phyloP scores from a whole-genome alignment of 2,888 invertebrate species.

The Sycophila texana region DNA sequence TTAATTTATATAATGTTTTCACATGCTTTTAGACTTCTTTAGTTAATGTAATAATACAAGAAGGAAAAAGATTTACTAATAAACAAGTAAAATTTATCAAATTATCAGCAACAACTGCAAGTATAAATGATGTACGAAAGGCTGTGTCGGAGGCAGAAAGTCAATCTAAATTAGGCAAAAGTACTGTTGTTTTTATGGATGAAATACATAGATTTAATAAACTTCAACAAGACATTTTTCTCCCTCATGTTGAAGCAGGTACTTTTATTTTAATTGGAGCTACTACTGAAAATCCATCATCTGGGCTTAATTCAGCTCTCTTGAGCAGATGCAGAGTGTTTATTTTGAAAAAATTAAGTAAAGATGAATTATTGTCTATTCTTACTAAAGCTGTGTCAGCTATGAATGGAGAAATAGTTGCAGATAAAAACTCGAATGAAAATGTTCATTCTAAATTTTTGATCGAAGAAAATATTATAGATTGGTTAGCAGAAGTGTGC shows the following conservation, averaged over 20 bases:
- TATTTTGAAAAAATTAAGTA: conserved; percentile 83
- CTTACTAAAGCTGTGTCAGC: conserved; percentile 78
- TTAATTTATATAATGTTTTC: conserved; percentile 1
- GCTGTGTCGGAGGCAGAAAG: conserved; percentile 84
- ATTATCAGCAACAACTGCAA: conserved; percentile 85
- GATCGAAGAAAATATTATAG: conserved; percentile 80
- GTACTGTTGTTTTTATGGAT: conserved; percentile 89
- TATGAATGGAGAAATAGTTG: conserved; percentile 67
- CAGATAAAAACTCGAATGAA: background rate
- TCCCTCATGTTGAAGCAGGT: conserved; percentile 88
- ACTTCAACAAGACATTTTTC: conserved; percentile 88
- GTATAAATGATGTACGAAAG: conserved; percentile 87
- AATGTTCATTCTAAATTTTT: conserved; percentile 64
- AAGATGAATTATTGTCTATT: conserved; percentile 80
- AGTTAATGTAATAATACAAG: conserved; percentile 84
- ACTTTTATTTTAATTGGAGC: conserved; percentile 88
- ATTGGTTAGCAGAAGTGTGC: conserved; percentile 85
- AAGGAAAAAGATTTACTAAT: conserved; percentile 79
- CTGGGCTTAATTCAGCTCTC: conserved; percentile 87
- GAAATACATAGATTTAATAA: conserved; percentile 93
- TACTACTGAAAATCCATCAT: conserved; percentile 93
- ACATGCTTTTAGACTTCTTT: conserved; percentile 81
- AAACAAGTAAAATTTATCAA: conserved; percentile 81
- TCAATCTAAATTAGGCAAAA: conserved; percentile 82
- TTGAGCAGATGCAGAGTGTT: conserved; percentile 88